Evolutionary conservation across 1,140 invertebrate genomes (phyloP).

Genomic region (Melanaphis sacchari): DNA sequence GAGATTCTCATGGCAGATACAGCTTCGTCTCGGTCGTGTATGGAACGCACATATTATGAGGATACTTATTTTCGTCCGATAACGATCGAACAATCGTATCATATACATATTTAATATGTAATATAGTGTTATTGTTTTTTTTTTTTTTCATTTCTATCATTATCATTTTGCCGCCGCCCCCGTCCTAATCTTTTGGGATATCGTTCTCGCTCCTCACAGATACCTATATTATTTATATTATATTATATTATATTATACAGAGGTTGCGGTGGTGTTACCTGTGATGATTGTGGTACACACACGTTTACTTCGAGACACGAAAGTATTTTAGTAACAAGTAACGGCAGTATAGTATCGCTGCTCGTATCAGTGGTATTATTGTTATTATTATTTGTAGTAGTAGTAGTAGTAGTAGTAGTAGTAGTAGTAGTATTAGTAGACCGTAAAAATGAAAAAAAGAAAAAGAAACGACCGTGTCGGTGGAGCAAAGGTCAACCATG

Average conservation of each 20-base stretch:
- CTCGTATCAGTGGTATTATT: background rate
- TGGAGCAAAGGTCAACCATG: constrained; percentile 26
- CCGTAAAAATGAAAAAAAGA: background rate
- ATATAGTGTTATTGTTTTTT: background rate
- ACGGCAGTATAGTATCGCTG: background rate
- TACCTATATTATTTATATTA: background rate
- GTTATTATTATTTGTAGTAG: background rate
- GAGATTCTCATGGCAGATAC: background rate
- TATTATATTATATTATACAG: background rate
- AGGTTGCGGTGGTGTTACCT: background rate
- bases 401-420: background rate
- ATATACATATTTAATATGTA: background rate
- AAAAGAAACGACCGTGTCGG: constrained; percentile 5
- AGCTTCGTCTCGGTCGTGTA: background rate
- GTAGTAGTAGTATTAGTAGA: background rate
- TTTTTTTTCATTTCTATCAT: background rate
- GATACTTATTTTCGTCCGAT: background rate
- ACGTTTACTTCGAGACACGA: background rate
- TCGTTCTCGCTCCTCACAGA: background rate
- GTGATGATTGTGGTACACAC: background rate
- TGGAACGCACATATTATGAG: background rate
- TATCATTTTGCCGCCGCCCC: background rate
- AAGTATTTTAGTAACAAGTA: background rate
- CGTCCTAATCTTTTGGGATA: background rate
- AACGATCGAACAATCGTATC: constrained; percentile 21